Evolutionary conservation across 1,140 invertebrate genomes (phyloP), one percentile per base, ranked within the genome.

Genomic region (Grapholita molesta): DNA sequence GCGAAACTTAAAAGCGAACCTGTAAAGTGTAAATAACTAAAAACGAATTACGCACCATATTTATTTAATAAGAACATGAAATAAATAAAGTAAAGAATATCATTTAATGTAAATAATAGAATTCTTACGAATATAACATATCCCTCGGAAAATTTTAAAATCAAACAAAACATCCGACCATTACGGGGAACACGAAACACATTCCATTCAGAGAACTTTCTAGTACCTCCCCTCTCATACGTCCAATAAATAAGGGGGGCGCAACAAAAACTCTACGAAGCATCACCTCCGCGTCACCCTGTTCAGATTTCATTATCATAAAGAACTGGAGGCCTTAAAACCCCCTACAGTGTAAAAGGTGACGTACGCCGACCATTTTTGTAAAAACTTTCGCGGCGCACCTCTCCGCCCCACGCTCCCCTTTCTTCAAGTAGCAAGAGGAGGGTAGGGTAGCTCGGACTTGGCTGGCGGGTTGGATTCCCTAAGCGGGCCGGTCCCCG

Each of bases 301-400:
- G 85, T 86, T 91, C 89, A 91, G 89, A 91, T 91, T 91, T 91
- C 89, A 91, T 91, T 91, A 91, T 86, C 89, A 91, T 91, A 91
- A 91, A 91, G 89, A 89, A 91, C 89, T 91, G 85, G 82, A 86
- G 81, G 86, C 89, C 87, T 91, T 89, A 89, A 90, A 91, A 86
- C 89, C 87, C 87, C 86, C 86, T 77, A 76, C 85, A 88, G 82
- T 89, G 84, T 87, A 87, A 88, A 89, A 89, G 89, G 88, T 89
- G 88, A 90, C 86, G 85, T 86, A 87, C 75, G 75, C 78, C 83
- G 76, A 82, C 87, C 86, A 84, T 18, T 21, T 0, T 55, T 30
- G 24, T 7, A 32, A 48, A 86, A 77, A 28, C 83, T 64, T 64
- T 68, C 53, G 53, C 28, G 67, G 66, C 21, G 15, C 23, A 52